Conservation (phyloP, 2,113 vertebrate species). For the Oreocharis arfaki region DNA sequence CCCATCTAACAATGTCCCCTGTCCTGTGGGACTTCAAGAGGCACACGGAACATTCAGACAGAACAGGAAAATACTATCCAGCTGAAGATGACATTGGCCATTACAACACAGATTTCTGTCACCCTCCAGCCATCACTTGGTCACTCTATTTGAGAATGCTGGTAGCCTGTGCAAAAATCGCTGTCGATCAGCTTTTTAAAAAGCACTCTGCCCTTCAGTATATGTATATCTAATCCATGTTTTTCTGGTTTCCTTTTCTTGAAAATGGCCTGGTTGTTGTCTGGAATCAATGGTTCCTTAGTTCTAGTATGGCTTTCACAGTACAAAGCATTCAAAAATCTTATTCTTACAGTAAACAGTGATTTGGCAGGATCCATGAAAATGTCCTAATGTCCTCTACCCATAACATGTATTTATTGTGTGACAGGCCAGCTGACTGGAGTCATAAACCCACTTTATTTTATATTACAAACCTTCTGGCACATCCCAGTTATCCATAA, state of each 20-base stretch:
- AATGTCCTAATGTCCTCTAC: not conserved
- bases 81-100: not conserved
- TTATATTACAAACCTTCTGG: not conserved
- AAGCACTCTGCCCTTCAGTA: not conserved
- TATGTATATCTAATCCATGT: not conserved
- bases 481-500: not conserved
- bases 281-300: not conserved
- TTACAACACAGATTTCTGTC: not conserved
- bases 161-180: not conserved
- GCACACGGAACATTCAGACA: not conserved
- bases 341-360: not conserved
- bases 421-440: not conserved
- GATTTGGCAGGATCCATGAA: not conserved
- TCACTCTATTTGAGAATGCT: not conserved
- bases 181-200: not conserved
- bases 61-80: not conserved
- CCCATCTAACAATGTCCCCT: not conserved
- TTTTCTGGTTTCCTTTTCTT: not conserved
- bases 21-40: fast-evolving
- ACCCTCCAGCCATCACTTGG: not conserved
- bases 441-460: not conserved
- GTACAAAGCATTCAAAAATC: not conserved
- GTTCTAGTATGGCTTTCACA: not conserved
- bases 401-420: not conserved
- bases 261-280: not conserved